Evolutionary conservation across 2,797 vertebrate species (phyloP).

Genomic region (Passerculus sandwichensis): DNA sequence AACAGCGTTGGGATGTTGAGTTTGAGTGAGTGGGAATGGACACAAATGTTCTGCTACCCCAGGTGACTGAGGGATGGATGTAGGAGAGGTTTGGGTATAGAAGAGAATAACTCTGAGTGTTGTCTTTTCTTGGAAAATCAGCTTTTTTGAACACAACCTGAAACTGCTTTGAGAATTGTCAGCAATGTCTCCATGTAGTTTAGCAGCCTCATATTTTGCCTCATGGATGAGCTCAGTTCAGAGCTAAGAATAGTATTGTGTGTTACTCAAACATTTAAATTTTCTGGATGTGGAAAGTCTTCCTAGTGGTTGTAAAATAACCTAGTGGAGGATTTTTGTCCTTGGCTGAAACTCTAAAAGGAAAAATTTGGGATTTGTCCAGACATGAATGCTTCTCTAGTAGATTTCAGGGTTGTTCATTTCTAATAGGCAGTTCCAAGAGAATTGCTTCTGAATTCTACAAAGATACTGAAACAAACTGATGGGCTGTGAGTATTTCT

Average conservation of each 20-base stretch:
- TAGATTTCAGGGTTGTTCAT: not conserved
- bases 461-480: not conserved
- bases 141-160: not conserved
- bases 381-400: not conserved
- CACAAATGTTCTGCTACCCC: not conserved
- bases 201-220: not conserved
- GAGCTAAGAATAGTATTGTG: not conserved
- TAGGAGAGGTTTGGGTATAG: not conserved
- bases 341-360: not conserved
- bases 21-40: not conserved
- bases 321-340: not conserved
- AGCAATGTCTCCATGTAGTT: rapidly evolving
- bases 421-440: not conserved
- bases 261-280: not conserved
- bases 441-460: not conserved
- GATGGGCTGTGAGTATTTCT: not conserved
- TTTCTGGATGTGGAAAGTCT: not conserved
- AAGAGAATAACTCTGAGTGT: not conserved
- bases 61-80: not conserved
- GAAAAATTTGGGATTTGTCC: not conserved
- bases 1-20: not conserved
- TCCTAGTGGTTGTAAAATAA: not conserved
- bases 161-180: not conserved
- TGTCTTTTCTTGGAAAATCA: not conserved
- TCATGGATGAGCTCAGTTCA: not conserved